phyloP scores from a whole-genome alignment of 1,140 invertebrate genomes.

The Euborellia annulipes region DNA sequence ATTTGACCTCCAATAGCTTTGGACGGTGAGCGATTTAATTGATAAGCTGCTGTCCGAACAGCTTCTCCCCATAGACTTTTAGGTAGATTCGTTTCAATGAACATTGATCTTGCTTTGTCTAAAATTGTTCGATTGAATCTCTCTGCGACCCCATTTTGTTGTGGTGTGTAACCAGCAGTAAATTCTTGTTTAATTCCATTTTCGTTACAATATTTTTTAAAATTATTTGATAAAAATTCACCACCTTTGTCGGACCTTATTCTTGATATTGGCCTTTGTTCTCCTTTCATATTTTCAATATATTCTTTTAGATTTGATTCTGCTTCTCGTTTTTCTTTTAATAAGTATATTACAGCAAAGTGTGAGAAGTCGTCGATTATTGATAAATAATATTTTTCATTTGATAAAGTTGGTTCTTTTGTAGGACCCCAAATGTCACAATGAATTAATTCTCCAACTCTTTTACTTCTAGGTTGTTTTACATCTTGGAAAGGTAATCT shows the following conservation, averaged over 20 bases:
- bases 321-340: neutral
- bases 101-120: slow-evolving; percentile 19
- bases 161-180: slow-evolving; percentile 19
- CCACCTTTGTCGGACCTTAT: neutral
- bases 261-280: neutral
- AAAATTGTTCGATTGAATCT: slow-evolving; percentile 20
- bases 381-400: neutral
- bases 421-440: neutral
- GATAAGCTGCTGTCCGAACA: slow-evolving; percentile 16
- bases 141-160: slow-evolving; percentile 24
- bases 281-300: neutral
- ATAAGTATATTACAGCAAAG: neutral
- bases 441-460: neutral
- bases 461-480: neutral
- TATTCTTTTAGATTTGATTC: neutral
- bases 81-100: slow-evolving; percentile 15
- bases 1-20: neutral
- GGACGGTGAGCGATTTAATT: slow-evolving; percentile 12
- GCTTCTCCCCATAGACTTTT: slow-evolving; percentile 22
- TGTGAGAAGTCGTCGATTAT: slow-evolving; percentile 1
- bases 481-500: neutral
- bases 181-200: slow-evolving; percentile 20
- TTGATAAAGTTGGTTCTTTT: neutral
- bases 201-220: slow-evolving; percentile 15
- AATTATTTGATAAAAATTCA: slow-evolving; percentile 2